phyloP scores from a whole-genome alignment of 1,140 invertebrate genomes.

The Triops cancriformis region DNA sequence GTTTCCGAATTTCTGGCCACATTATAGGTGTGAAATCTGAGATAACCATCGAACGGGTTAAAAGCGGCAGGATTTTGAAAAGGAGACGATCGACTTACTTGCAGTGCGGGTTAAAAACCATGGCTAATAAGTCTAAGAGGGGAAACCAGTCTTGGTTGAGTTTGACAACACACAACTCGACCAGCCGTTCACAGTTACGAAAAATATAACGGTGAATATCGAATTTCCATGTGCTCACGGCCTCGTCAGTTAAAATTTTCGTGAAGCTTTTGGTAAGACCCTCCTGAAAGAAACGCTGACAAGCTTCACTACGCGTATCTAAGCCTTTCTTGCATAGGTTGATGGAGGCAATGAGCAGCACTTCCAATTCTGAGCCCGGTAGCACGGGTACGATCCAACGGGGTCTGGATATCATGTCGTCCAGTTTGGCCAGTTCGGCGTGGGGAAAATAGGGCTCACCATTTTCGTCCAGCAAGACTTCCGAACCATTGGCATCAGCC shows the following conservation, averaged over 20 bases:
- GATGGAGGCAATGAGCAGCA: conserved; percentile 79
- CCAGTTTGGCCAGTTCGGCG: conserved; percentile 72
- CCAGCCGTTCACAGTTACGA: conserved; percentile 81
- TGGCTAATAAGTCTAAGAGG: conserved; percentile 80
- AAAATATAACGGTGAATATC: conserved; percentile 94
- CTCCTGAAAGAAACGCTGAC: conserved; percentile 91
- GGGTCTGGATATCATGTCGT: conserved; percentile 89
- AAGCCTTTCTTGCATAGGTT: conserved; percentile 70
- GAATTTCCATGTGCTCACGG: conserved; percentile 93
- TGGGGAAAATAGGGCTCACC: conserved; percentile 71
- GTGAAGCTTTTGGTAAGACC: conserved; percentile 90
- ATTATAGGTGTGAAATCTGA: conserved; percentile 88
- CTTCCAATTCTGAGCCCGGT: conserved; percentile 90
- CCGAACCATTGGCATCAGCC: conserved; percentile 27
- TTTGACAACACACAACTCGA: conserved; percentile 84
- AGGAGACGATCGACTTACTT: conserved; percentile 53
- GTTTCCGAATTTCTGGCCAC: conserved; percentile 70
- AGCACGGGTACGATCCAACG: conserved; percentile 95
- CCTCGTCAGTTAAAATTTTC: conserved; percentile 96
- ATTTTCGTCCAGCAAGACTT: conserved; percentile 39
- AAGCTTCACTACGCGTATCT: conserved; percentile 80
- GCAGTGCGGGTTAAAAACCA: conserved; percentile 86
- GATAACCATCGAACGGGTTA: conserved; percentile 32
- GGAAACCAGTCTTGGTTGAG: conserved; percentile 88
- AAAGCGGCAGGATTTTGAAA: conserved; percentile 22